Base-by-base conservation (phyloP, 2,113 vertebrate species). In the Heloderma charlesbogerti region DNA sequence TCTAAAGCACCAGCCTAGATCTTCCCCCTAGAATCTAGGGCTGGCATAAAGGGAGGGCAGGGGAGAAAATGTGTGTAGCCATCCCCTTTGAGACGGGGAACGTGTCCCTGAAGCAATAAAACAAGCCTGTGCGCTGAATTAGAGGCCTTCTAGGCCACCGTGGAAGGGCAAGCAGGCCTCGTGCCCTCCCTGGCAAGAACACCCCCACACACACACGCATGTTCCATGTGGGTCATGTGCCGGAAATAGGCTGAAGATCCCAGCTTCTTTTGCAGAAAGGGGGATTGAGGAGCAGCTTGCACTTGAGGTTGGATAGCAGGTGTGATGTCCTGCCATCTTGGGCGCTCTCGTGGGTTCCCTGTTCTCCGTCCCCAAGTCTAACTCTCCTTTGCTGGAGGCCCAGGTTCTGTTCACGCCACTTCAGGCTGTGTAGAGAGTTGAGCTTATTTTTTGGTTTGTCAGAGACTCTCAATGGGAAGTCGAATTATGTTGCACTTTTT, bases 401-500 rank as follows among this genome's bases (percentile, higher is more conserved):
- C 25, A 5, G 0, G 0, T 74, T 86, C 51, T 5, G 45, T 15
- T 3, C 0, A 45, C n/a, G 51, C 75, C 37, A 6, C 29, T 37
- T 60, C 60, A 13, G 31, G 40, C 40, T 45, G 29, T 45, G 40
- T 1, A 12, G 43, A 34, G 34, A 13, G 69, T 25, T 1, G 63
- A 43, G 10, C n/a, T 51, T 31, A 3, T 29, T 6, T 16, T 4
- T 1, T 8, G 1, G 29, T 22, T 29, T 31, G 3, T 63, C 43
- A 34, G 83, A 88, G 93, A 4, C 86, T 63, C 51, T 66, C 60
- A 18, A 3, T 2, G 54, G 37, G 22, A 29, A 75, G 84, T 87
- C 90, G 84, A 22, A 51, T 54, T 37, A 66, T 78, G 2, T 84
- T 91, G 93, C 94, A 93, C 92, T 95, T 94, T 93, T 93, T 82